phyloP scores from a whole-genome alignment of 2,888 invertebrate genomes.

The Eristalis arbustorum region DNA sequence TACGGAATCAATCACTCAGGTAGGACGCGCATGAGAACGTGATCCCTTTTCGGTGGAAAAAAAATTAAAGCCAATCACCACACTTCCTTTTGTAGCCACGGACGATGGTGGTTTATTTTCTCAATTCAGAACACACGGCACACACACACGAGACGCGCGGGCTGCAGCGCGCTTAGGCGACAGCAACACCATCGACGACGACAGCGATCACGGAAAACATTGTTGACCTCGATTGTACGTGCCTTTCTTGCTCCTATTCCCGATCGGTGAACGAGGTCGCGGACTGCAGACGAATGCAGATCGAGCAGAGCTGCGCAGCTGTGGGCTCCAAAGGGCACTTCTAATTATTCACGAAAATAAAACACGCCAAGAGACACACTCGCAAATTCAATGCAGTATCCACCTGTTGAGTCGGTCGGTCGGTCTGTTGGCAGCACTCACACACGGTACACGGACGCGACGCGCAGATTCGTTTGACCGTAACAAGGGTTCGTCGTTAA shows the following conservation, averaged over 20 bases:
- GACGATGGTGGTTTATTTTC: constrained; percentile 1
- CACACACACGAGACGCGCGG: background rate
- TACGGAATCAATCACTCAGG: constrained; percentile 63
- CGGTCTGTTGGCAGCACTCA: background rate
- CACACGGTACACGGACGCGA: constrained; percentile 62
- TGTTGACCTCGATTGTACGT: constrained; percentile 66
- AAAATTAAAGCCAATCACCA: constrained; percentile 56
- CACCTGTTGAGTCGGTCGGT: constrained; percentile 55
- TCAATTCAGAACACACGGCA: background rate
- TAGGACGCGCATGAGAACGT: constrained; percentile 37
- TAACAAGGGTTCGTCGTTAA: constrained; percentile 65
- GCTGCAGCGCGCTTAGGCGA: constrained; percentile 3
- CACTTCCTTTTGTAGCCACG: constrained; percentile 53
- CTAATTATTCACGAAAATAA: constrained; percentile 6
- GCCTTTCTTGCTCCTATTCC: constrained; percentile 39
- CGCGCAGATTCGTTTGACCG: constrained; percentile 67
- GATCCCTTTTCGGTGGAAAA: constrained; percentile 60
- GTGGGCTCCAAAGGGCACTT: constrained; percentile 1
- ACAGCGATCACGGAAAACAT: constrained; percentile 63
- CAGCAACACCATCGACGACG: constrained; percentile 5
- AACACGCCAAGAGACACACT: background rate
- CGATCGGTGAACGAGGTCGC: constrained; percentile 59
- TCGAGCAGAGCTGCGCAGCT: background rate
- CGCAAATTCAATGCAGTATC: constrained; percentile 29
- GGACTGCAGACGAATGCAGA: constrained; percentile 24